Evolutionary conservation across 2,888 invertebrate species (phyloP).

Genomic region (Diarsia brunnea): DNA sequence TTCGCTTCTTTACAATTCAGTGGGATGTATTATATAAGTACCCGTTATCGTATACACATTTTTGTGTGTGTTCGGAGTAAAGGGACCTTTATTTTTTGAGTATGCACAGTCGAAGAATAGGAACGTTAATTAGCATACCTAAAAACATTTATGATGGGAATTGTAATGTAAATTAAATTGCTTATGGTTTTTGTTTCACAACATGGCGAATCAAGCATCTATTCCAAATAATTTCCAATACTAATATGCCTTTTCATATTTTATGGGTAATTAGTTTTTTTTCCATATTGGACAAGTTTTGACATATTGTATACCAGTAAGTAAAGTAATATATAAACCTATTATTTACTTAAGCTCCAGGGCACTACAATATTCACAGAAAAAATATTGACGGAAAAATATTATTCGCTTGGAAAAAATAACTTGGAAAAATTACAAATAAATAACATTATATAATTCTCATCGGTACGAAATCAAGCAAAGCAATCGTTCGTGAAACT

Average conservation of each 20-base stretch:
- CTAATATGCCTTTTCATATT: background rate
- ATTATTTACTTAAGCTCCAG: background rate
- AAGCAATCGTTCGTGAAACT: slow-evolving; percentile 26
- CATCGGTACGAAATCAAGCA: slow-evolving; percentile 19
- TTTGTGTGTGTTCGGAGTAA: background rate
- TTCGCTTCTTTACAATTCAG: slow-evolving; percentile 40
- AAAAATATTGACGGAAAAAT: background rate
- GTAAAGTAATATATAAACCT: background rate
- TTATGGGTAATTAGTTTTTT: background rate
- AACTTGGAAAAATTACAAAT: slow-evolving; percentile 20
- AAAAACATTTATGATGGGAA: background rate
- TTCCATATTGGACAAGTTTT: background rate
- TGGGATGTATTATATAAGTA: slow-evolving; percentile 1
- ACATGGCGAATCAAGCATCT: background rate
- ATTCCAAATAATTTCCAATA: background rate
- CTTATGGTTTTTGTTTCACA: background rate
- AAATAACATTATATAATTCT: slow-evolving; percentile 23
- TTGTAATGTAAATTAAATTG: background rate
- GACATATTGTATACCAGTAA: background rate
- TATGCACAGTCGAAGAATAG: background rate
- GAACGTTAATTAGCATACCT: background rate
- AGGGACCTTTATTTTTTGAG: background rate
- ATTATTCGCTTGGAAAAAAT: background rate
- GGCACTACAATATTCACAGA: background rate
- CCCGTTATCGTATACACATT: background rate